Evolutionary conservation across 2,797 vertebrate species (phyloP).

Genomic region (Mus minutoides): DNA sequence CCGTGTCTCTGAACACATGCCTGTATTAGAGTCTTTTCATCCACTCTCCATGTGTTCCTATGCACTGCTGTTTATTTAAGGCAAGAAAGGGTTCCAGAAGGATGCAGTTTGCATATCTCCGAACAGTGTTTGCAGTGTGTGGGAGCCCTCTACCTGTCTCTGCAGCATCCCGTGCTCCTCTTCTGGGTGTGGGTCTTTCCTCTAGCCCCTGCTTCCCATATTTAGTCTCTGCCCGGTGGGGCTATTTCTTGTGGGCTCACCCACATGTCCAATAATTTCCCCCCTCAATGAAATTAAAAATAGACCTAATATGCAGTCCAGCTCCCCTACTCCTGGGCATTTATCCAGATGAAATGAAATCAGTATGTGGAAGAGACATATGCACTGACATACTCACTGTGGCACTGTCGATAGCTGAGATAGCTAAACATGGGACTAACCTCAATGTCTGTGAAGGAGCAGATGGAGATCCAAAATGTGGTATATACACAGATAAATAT

Average conservation of each 20-base stretch:
- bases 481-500: neutral
- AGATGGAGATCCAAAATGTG: neutral
- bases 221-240: neutral
- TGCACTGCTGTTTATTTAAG: neutral
- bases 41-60: neutral
- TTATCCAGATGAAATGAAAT: neutral
- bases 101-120: neutral
- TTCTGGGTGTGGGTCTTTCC: neutral
- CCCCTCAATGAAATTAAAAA: neutral
- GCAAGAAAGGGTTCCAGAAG: neutral
- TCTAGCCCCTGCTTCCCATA: neutral
- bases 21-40: neutral
- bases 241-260: neutral
- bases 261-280: neutral
- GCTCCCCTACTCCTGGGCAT: neutral
- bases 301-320: neutral
- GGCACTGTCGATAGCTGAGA: neutral
- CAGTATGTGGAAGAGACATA: neutral
- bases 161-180: fast-evolving
- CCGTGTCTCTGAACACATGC: neutral
- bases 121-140: neutral
- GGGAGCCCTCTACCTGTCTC: neutral
- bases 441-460: neutral
- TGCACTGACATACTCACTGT: neutral
- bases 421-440: neutral